Conservation (phyloP, 2,888 invertebrate species). For the Exephanes ischioxanthus region DNA sequence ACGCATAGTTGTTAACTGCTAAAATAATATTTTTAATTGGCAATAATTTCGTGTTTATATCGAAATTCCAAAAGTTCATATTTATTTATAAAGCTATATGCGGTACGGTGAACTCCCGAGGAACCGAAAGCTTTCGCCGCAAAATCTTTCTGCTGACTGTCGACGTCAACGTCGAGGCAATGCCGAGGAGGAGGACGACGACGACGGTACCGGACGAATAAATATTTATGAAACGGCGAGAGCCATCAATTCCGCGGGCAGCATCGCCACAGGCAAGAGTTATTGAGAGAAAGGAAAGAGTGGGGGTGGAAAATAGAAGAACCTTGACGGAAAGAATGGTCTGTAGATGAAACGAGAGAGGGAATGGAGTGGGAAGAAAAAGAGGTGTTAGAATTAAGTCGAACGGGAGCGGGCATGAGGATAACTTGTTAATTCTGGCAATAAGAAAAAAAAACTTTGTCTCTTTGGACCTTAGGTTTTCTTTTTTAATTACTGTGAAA, state of each 20-base stretch:
- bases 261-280: slow-evolving; percentile 34
- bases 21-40: background rate
- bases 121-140: slow-evolving; percentile 23
- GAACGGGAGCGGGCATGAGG: background rate
- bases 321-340: slow-evolving; percentile 5
- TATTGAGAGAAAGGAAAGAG: slow-evolving; percentile 9
- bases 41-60: background rate
- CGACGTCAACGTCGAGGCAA: background rate
- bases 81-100: slow-evolving; percentile 1
- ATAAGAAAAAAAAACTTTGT: background rate
- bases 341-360: background rate
- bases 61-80: background rate
- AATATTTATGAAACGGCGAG: slow-evolving; percentile 67
- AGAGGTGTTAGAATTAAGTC: background rate
- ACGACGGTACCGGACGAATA: slow-evolving; percentile 50
- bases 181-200: slow-evolving; percentile 12
- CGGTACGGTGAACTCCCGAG: background rate
- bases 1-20: background rate
- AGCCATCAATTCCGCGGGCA: slow-evolving; percentile 62
- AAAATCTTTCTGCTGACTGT: slow-evolving; percentile 18
- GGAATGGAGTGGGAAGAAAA: background rate
- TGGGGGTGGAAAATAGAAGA: slow-evolving; percentile 2
- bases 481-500: background rate
- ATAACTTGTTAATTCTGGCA: background rate
- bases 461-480: background rate